Percentiles rank a stretch among this genome's conserved stretches.
Conservation (phyloP, 2,888 invertebrate genomes). For the Dysmachus trigonus region DNA sequence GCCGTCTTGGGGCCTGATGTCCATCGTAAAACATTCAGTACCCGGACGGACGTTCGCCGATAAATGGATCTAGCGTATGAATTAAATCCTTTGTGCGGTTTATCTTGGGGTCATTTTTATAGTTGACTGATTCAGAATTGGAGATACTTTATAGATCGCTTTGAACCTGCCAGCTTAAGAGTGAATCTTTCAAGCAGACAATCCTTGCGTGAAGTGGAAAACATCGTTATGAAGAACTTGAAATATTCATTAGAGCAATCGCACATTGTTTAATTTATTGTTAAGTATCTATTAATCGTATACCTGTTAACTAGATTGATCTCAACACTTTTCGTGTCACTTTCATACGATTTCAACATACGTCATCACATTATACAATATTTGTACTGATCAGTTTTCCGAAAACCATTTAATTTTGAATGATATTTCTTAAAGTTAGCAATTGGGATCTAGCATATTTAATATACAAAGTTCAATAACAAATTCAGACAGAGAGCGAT, state of each 20-base stretch:
- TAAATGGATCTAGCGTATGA: slow-evolving; percentile 4
- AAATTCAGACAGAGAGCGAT: too few relatives aligned
- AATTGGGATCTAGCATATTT: too few relatives aligned
- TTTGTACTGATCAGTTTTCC: too few relatives aligned
- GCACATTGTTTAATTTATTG: background rate
- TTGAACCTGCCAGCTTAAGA: background rate
- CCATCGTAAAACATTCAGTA: slow-evolving; percentile 9
- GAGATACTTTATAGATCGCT: background rate
- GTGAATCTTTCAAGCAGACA: background rate
- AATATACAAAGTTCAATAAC: too few relatives aligned
- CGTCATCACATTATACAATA: too few relatives aligned
- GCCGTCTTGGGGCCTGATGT: slow-evolving; percentile 2
- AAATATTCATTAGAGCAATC: background rate
- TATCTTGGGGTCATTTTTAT: background rate
- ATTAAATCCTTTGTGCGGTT: slow-evolving; percentile 29
- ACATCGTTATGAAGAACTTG: background rate
- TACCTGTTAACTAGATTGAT: too few relatives aligned
- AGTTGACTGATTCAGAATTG: background rate
- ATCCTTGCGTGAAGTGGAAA: background rate
- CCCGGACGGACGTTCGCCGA: background rate
- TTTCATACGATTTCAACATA: too few relatives aligned
- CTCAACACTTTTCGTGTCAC: too few relatives aligned
- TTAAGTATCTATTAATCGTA: too few relatives aligned
- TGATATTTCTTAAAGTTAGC: too few relatives aligned
- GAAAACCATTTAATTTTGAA: too few relatives aligned